Evolutionary conservation across 2,888 invertebrate species (phyloP).

Genomic region (Lasioglossum leucozonium): DNA sequence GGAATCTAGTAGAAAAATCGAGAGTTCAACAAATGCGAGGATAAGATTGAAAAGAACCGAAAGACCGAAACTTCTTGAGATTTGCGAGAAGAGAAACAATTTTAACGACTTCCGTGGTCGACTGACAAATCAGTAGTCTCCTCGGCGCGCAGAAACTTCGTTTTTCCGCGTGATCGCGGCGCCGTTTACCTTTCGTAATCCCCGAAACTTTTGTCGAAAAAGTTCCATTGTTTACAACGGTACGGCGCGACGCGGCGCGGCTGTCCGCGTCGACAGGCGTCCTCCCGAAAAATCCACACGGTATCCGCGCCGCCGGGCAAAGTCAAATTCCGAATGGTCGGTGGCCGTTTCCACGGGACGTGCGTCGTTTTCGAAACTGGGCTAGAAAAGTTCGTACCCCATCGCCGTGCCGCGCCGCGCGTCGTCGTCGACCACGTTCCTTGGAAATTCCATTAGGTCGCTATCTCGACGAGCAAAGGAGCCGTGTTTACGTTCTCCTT

Average conservation of each 20-base stretch:
- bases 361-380: not conserved
- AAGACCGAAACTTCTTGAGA: not conserved
- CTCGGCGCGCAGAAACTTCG: conserved; percentile 5
- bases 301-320: not conserved
- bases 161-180: conserved; percentile 16
- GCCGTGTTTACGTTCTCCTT: conserved; percentile 16
- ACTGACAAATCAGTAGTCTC: not conserved
- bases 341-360: conserved; percentile 4
- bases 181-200: conserved; percentile 2
- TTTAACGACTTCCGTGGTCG: not conserved
- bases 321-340: conserved; percentile 13
- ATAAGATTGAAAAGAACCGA: no score
- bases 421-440: not conserved
- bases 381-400: conserved; percentile 5
- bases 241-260: not conserved
- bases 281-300: conserved; percentile 25
- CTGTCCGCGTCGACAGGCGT: not conserved
- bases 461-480: not conserved
- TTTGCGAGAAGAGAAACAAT: not conserved
- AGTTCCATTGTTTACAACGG: conserved; percentile 5
- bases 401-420: not conserved
- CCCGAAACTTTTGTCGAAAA: not conserved
- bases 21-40: no score
- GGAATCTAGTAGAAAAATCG: no score
- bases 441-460: conserved; percentile 34